These are phyloP conservation scores for Pachydiplax longipennis DNA, from an alignment of 2,888 invertebrate genomes.

Conservation along the genomic window DNA sequence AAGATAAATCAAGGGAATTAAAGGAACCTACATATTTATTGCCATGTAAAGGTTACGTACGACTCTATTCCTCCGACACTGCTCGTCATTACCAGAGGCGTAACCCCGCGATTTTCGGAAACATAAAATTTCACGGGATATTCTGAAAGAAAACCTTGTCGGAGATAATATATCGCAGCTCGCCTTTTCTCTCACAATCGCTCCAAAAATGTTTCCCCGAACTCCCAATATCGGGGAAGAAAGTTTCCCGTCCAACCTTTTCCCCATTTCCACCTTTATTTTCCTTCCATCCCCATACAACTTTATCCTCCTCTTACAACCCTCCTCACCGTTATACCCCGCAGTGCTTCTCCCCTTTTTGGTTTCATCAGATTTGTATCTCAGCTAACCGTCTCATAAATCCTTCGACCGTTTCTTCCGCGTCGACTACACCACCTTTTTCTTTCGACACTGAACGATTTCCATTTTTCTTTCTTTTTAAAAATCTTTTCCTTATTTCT, in stretches of 20 bases:
- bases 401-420: background rate
- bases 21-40: too few relatives aligned
- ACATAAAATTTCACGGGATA: background rate
- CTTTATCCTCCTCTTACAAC: background rate
- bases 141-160: background rate
- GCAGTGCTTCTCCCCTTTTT: background rate
- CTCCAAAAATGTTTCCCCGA: background rate
- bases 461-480: background rate
- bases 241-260: background rate
- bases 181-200: background rate
- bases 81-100: background rate
- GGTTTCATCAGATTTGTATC: conserved; percentile 1
- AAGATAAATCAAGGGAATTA: too few relatives aligned
- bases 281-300: background rate
- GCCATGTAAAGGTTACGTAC: background rate
- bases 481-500: background rate
- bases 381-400: background rate
- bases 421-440: background rate
- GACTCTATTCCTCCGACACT: background rate
- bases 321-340: background rate
- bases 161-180: background rate
- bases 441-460: background rate
- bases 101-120: background rate
- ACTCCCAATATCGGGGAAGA: background rate
- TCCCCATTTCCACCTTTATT: background rate